Conservation (phyloP, 2,113 vertebrate species). For the Halcyon senegalensis region DNA sequence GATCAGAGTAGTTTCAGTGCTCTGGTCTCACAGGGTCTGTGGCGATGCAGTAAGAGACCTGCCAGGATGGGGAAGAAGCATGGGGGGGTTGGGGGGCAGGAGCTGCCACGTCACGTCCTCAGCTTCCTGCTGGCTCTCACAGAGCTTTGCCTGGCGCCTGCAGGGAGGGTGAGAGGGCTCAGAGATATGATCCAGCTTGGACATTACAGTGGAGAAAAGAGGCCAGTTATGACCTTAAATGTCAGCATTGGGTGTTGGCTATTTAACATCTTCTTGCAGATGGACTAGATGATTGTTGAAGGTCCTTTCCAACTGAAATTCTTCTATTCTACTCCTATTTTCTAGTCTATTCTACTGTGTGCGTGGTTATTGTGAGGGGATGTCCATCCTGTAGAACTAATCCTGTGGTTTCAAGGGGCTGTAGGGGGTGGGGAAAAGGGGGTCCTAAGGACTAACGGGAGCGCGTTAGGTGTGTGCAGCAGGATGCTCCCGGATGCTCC, state of each 20-base stretch:
- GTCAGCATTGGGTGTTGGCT: neutral
- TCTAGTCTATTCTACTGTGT: neutral
- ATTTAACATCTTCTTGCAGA: neutral
- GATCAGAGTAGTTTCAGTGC: neutral
- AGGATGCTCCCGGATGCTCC: neutral
- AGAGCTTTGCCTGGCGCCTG: neutral
- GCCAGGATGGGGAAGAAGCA: fast-evolving
- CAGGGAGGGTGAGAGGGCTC: neutral
- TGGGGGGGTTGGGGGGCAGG: fast-evolving
- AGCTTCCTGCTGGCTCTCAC: neutral
- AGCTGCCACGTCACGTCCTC: fast-evolving
- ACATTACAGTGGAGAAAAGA: fast-evolving
- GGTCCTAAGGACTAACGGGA: too few relatives aligned
- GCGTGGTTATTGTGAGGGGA: neutral
- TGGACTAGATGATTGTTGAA: fast-evolving
- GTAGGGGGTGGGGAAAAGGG: too few relatives aligned
- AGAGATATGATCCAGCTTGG: fast-evolving
- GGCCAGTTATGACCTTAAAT: neutral
- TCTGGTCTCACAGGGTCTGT: too few relatives aligned
- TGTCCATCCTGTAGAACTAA: neutral
- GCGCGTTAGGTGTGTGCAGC: fast-evolving
- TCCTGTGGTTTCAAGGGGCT: neutral
- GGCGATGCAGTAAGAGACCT: neutral
- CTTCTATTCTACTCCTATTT: too few relatives aligned
- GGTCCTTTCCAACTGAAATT: neutral